Percentiles rank a stretch among this genome's conserved stretches.
These are phyloP conservation scores for Brachionus sp. DNA, from an alignment of 1,140 invertebrate genomes.

Conservation along the genomic window DNA sequence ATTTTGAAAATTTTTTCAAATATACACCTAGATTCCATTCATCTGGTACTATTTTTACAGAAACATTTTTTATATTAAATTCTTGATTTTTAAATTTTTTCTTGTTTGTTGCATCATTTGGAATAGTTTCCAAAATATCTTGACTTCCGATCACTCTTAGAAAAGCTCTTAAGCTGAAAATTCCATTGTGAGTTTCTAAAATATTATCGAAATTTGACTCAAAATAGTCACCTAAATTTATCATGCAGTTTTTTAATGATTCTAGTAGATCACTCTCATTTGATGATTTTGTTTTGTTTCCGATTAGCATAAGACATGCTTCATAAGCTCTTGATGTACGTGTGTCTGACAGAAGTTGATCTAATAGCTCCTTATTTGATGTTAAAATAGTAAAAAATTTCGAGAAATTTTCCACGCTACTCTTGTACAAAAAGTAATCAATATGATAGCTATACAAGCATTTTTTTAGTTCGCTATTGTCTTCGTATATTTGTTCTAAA, in stretches of 20 bases:
- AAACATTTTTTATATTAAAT: slow-evolving; percentile 40
- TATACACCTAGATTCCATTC: neutral
- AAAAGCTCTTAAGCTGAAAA: neutral
- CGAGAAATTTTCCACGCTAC: neutral
- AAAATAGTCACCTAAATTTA: slow-evolving; percentile 23
- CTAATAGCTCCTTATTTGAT: neutral
- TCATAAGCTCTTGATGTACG: slow-evolving; percentile 36
- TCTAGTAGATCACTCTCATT: neutral
- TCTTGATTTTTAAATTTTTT: slow-evolving; percentile 29
- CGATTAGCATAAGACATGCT: slow-evolving; percentile 20
- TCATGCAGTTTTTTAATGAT: neutral
- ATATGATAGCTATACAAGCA: slow-evolving; percentile 37
- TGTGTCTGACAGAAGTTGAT: neutral
- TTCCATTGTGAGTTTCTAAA: slow-evolving; percentile 17
- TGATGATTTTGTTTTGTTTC: neutral
- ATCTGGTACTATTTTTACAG: neutral
- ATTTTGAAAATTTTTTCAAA: slow-evolving; percentile 33
- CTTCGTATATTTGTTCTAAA: slow-evolving; percentile 32
- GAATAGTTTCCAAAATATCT: neutral
- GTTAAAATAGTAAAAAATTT: slow-evolving; percentile 29
- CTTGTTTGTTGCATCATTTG: neutral
- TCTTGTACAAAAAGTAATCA: slow-evolving; percentile 43
- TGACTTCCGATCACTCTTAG: neutral
- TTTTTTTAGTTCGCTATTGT: slow-evolving; percentile 20
- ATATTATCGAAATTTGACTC: neutral